Evolutionary conservation across 2,888 invertebrate genomes (phyloP).

Genomic region (Bedellia somnulentella): DNA sequence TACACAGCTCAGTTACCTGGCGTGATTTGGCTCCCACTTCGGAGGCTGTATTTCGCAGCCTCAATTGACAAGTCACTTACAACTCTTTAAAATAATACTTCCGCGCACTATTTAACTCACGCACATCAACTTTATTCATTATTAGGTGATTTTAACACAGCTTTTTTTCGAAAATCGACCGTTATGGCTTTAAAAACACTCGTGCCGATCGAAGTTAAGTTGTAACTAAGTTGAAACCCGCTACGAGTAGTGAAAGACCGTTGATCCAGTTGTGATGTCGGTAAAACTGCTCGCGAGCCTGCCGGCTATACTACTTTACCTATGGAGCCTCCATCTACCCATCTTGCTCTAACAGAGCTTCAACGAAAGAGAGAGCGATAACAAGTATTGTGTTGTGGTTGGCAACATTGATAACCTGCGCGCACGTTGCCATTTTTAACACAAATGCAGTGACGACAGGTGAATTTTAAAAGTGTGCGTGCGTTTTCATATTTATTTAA

Average conservation of each 20-base stretch:
- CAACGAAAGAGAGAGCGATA: conserved; percentile 21
- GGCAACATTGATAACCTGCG: conserved; percentile 50
- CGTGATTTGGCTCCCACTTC: conserved; percentile 45
- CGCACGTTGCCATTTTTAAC: conserved; percentile 35
- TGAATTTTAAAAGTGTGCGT: conserved; percentile 36
- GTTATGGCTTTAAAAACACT: conserved; percentile 34
- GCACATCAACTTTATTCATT: conserved; percentile 24
- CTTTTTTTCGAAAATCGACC: conserved; percentile 27
- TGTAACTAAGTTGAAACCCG: conserved; percentile 51
- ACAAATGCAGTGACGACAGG: conserved; percentile 44
- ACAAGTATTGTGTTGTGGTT: conserved; percentile 15
- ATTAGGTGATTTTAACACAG: conserved; percentile 35
- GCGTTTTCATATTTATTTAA: conserved; percentile 11
- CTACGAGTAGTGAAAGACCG: conserved; percentile 50
- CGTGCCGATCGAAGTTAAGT: conserved; percentile 42
- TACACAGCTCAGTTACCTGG: conserved; percentile 40
- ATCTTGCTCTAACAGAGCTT: conserved; percentile 19
- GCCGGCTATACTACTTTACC: conserved; percentile 28
- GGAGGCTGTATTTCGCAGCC: conserved; percentile 29
- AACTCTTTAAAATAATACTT: conserved; percentile 14
- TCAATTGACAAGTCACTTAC: conserved; percentile 12
- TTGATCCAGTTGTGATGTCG: conserved; percentile 54
- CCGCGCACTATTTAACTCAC: conserved; percentile 23
- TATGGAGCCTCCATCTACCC: conserved; percentile 12
- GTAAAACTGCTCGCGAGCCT: conserved; percentile 43